These are phyloP conservation scores for Peromyscus polionotus DNA, from an alignment of 2,113 vertebrate genomes.

Conservation along the genomic window DNA sequence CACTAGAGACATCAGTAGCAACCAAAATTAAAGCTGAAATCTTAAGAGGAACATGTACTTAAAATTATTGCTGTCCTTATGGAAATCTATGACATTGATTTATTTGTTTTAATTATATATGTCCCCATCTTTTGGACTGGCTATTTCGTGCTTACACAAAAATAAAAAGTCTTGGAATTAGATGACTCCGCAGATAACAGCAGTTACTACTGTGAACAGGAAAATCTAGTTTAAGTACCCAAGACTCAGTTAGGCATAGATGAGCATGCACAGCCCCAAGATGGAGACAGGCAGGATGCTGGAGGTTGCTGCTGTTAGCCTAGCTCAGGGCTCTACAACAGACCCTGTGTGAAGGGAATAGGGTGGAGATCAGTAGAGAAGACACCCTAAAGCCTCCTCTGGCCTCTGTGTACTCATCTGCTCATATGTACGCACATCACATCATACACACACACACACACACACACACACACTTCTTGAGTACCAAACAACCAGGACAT, in stretches of 20 bases:
- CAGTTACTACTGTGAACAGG: no score
- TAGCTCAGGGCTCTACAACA: background rate
- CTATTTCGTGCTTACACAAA: background rate
- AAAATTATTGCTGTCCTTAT: background rate
- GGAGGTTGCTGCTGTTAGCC: no score
- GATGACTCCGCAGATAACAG: background rate
- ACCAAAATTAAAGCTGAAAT: background rate
- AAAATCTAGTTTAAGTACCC: background rate
- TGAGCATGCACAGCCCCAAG: no score
- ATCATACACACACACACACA: background rate
- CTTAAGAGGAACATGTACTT: background rate
- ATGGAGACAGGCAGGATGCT: background rate
- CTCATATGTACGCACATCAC: no score
- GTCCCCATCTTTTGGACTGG: background rate
- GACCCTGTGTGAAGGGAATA: background rate
- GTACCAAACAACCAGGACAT: background rate
- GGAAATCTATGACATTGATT: background rate
- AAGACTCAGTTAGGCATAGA: background rate
- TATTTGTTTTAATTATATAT: background rate
- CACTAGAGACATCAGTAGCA: background rate
- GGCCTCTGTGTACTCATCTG: background rate
- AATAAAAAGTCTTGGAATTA: background rate
- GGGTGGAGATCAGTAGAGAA: background rate
- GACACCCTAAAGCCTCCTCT: background rate
- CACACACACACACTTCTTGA: background rate